These are phyloP conservation scores for Contarinia nasturtii DNA, from an alignment of 1,140 invertebrate species.

Conservation along the genomic window DNA sequence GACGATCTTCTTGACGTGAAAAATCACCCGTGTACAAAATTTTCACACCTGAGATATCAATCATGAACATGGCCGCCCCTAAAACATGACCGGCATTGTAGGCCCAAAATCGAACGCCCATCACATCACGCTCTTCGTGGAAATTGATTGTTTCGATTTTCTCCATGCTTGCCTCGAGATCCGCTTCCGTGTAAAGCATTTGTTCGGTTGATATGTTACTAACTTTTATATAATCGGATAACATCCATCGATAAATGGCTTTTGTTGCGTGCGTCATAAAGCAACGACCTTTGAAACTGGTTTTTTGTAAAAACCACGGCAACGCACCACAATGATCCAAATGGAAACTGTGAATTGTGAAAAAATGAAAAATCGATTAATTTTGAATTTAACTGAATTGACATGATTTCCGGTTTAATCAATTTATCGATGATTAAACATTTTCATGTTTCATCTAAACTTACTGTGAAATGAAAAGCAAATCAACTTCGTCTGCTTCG, in stretches of 20 bases:
- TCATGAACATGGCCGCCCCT: conserved; percentile 99
- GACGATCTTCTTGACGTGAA: conserved; percentile 93
- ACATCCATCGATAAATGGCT: conserved; percentile 95
- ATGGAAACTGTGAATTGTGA: conserved; percentile 55
- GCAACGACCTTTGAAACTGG: conserved; percentile 91
- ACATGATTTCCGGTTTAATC: too few relatives aligned
- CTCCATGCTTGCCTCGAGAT: conserved; percentile 94
- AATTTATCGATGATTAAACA: neutral
- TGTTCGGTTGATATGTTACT: conserved; percentile 94
- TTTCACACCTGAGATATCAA: conserved; percentile 96
- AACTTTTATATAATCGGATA: conserved; percentile 99
- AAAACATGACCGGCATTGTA: conserved; percentile 98
- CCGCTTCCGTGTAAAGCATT: conserved; percentile 94
- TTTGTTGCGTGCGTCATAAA: conserved; percentile 99
- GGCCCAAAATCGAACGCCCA: conserved; percentile 94
- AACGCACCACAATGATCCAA: conserved; percentile 95
- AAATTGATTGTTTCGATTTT: conserved; percentile 98
- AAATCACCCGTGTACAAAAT: conserved; percentile 97
- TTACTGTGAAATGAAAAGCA: conserved; percentile 90
- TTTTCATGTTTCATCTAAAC: conserved; percentile 18
- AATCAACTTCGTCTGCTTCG: conserved; percentile 92
- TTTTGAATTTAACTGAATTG: neutral
- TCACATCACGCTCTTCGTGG: conserved; percentile 94
- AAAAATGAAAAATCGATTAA: neutral
- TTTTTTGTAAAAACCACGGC: conserved; percentile 96